Evolutionary conservation across 1,140 invertebrate species (phyloP), one percentile per base, ranked within the genome.

Genomic region (Scaptomyza graminum): DNA sequence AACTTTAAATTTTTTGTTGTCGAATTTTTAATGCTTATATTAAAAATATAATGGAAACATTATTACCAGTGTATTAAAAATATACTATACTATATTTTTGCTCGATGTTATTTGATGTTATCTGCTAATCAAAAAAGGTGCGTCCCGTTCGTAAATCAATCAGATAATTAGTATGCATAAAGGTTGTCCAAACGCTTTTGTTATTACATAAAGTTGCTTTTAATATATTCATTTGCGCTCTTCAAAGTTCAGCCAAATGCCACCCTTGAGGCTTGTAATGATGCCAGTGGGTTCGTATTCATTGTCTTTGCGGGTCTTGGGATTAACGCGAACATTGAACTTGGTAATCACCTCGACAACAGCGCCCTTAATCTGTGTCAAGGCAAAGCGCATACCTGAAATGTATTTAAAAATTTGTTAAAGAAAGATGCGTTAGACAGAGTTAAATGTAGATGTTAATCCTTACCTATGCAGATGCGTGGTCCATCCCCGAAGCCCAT

Each of bases 401-500:
- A 61, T 2, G n/a, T 49, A 43, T 46, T 68, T 3, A 28, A 9
- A 15, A 37, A 12, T 39, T 11, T 5, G 12, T 15, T 13, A 12
- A 37, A 7, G 3, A 57, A 5, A 3, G 2, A 6, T 31, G n/a
- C 0, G 5, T 12, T 16, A 31, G 1, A 28, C 13, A 6, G 7
- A 22, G 28, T 59, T 31, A 13, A 8, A 55, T 18, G 1, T 11
- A 0, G 0, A 12, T 6, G 11, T 25, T 55, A 12, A 39, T 43
- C 12, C 67, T 68, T 9, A 91, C 89, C 90, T 44, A 91, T 77
- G 41, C 90, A 91, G 3, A 90, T 41, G 6, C 90, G 75, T 1
- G 90, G 90, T 16, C 90, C 90, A 55, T 91, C 90, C 2, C 87
- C 87, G 41, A 91, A 91, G 0, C 49, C 76, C 68, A 89, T 74